phyloP scores from a whole-genome alignment of 2,888 invertebrate genomes.

The Pachydiplax longipennis region DNA sequence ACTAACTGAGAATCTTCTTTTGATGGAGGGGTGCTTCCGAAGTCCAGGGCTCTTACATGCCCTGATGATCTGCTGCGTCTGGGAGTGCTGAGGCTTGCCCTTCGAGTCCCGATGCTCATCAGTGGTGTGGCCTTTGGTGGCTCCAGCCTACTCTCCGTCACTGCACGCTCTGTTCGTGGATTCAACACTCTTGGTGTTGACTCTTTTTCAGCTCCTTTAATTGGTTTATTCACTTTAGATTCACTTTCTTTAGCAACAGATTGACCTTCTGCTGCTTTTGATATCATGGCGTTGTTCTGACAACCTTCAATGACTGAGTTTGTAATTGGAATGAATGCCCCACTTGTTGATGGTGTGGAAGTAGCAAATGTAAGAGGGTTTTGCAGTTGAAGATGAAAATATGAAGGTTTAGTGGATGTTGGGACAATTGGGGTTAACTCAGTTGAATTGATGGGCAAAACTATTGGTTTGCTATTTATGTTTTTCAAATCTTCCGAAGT shows the following conservation, averaged over 20 bases:
- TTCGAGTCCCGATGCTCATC: neutral
- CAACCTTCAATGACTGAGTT: neutral
- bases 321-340: neutral
- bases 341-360: neutral
- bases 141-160: neutral
- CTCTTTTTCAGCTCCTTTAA: neutral
- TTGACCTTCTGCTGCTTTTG: neutral
- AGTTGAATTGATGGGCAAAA: neutral
- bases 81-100: conserved; percentile 47
- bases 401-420: neutral
- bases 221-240: neutral
- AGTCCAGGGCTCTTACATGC: conserved; percentile 48
- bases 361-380: neutral
- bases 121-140: neutral
- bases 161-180: neutral
- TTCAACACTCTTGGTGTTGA: neutral
- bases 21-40: conserved; percentile 46
- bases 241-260: neutral
- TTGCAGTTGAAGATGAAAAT: neutral
- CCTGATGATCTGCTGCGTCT: conserved; percentile 40
- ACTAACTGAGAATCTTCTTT: too few relatives aligned
- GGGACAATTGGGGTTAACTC: neutral
- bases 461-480: neutral
- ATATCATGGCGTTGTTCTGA: neutral
- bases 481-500: neutral